Percentiles rank a stretch among this genome's conserved stretches.
Conservation (phyloP, 2,113 vertebrate species). For the Plecotus auritus region DNA sequence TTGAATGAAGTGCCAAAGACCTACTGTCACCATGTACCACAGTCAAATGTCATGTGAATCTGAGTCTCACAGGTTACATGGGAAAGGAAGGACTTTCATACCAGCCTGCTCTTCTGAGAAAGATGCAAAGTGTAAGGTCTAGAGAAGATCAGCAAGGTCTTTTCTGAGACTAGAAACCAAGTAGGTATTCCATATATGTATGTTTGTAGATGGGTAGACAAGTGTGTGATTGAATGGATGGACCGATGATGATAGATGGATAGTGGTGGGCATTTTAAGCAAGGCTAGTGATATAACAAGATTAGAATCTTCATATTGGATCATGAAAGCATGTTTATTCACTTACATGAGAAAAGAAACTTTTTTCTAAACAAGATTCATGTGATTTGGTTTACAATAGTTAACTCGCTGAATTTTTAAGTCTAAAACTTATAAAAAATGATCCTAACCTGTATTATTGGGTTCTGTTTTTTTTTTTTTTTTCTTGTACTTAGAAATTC, state of each 20-base stretch:
- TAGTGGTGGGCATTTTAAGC: not conserved
- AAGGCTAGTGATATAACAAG: not conserved
- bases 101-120: not conserved
- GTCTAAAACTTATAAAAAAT: not conserved
- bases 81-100: not conserved
- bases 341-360: not conserved
- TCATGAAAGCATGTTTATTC: not conserved
- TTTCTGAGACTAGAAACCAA: not conserved
- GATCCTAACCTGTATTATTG: not conserved
- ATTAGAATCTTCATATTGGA: not conserved
- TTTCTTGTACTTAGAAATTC: not conserved
- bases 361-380: not conserved
- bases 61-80: not conserved
- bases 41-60: conserved; percentile 17
- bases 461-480: not conserved
- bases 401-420: not conserved
- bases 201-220: not conserved
- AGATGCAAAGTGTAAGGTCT: not conserved
- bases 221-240: not conserved
- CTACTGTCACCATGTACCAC: not conserved
- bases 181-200: not conserved
- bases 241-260: not conserved
- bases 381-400: not conserved
- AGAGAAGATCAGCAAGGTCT: not conserved
- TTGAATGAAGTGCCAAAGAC: conserved; percentile 15